Evolutionary conservation across 1,140 invertebrate genomes (phyloP), one percentile per base, ranked within the genome.

Genomic region (Hypsibius dujardini): DNA sequence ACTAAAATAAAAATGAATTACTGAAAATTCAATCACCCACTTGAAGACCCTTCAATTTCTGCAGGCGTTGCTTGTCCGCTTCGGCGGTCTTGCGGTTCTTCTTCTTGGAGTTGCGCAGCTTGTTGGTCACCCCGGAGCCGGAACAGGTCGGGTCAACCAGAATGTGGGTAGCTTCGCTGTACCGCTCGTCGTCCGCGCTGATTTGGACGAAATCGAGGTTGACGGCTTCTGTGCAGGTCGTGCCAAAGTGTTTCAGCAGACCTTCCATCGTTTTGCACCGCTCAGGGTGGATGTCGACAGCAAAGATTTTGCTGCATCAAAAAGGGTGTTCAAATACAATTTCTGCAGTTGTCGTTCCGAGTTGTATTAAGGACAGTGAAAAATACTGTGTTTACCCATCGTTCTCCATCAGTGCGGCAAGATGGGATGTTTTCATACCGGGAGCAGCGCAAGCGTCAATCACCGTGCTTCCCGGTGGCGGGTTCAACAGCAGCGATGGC

Each of bases 101-200:
- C 62, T 67, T 15, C 15, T 46, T 15, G 60, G n/a, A 14, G 14
- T 73, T 59, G 72, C 69, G 56, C n/a, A 12, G 14, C 46, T 45
- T 46, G 45, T 72, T 70, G 46, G 75, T 78, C 74, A 78, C 83
- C 86, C 95, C 95, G 80, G 90, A 91, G 56, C 93, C 93, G 72
- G 90, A 91, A 80, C 94, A 98, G 72, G 90, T 91, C 1, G 94
- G 93, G 83, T 98, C 95, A 0, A 98, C 85, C 42, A 98, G 79
- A 74, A 96, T 88, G 76, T 92, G 94, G 78, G 92, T 85, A 0
- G 95, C 87, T 76, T 87, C 81, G 45, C 84, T 82, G 77, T 84
- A 87, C 46, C 74, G 71, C 46, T 74, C 70, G 70, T 85, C 79
- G 0, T 80, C 77, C 46, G 83, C 77, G 72, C 85, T 81, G 7